A percentile compares a stretch with the other conserved stretches of the same genome.
phyloP scores from a whole-genome alignment of 2,113 vertebrate genomes.

The Fulmarus glacialis region DNA sequence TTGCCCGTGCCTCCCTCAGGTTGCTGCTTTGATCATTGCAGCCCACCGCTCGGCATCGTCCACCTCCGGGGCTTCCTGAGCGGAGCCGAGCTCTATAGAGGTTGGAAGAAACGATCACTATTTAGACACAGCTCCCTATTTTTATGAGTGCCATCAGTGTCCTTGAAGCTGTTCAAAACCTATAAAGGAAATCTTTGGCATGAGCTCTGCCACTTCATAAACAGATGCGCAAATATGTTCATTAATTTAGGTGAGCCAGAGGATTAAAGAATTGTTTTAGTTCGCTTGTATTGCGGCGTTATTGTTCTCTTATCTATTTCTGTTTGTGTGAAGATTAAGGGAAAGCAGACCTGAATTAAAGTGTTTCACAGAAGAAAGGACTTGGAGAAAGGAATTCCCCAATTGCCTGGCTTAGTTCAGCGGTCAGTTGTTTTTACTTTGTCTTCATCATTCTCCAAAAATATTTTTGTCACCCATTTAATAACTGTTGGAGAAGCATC shows the following conservation, averaged over 20 bases:
- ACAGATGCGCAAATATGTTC: neutral
- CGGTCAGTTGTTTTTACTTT: neutral
- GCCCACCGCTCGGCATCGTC: neutral
- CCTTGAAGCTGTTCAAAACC: neutral
- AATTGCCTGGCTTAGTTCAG: neutral
- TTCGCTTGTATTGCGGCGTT: accelerated
- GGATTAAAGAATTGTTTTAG: neutral
- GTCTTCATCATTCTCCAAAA: neutral
- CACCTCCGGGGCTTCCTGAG: neutral
- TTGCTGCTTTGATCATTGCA: neutral
- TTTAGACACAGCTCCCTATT: neutral
- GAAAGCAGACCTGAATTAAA: neutral
- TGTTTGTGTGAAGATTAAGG: neutral
- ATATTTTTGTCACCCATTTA: no score
- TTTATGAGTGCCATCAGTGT: neutral
- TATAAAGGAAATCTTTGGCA: neutral
- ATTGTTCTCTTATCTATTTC: neutral
- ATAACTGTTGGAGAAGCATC: neutral
- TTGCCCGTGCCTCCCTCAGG: accelerated
- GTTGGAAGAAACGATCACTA: accelerated
- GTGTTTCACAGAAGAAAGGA: neutral
- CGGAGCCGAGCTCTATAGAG: neutral
- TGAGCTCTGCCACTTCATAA: neutral
- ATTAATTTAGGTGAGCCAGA: neutral
- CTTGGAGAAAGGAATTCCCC: neutral